Conservation (phyloP, 35 echinoderm and acorn worm species). For the Nesometra sesokonis region DNA sequence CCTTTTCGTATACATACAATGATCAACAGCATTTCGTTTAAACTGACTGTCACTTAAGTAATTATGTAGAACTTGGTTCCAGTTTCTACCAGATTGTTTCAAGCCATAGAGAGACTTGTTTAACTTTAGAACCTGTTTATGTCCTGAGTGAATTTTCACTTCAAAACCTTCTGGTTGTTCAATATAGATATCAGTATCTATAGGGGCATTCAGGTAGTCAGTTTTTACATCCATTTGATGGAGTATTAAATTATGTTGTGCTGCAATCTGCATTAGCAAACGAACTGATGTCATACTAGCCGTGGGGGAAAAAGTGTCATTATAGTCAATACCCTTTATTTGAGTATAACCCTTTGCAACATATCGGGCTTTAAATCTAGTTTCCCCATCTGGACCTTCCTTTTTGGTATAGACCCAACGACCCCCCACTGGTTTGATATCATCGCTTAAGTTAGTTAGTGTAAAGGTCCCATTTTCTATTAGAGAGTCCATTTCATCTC, state of each 20-base stretch:
- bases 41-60: background rate
- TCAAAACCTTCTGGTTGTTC: slow-evolving; percentile 30
- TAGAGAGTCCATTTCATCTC: slow-evolving; percentile 10
- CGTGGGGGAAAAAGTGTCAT: slow-evolving; percentile 28
- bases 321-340: slow-evolving; percentile 18
- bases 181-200: slow-evolving; percentile 15
- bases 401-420: slow-evolving; percentile 26
- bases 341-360: slow-evolving; percentile 34
- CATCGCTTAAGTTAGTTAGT: background rate
- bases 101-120: slow-evolving; percentile 24
- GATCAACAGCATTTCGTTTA: background rate
- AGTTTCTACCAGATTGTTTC: slow-evolving; percentile 34
- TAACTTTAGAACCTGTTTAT: slow-evolving; percentile 12
- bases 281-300: slow-evolving; percentile 21
- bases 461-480: slow-evolving; percentile 15
- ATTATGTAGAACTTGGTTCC: slow-evolving; percentile 3
- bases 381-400: background rate
- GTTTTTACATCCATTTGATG: slow-evolving; percentile 60
- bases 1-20: background rate
- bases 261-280: slow-evolving; percentile 25
- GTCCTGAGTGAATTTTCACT: background rate
- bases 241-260: slow-evolving; percentile 23
- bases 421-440: slow-evolving; percentile 8
- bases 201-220: slow-evolving; percentile 51
- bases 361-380: background rate